Base-by-base conservation (phyloP, 1,140 invertebrate species). In the Rhopalosiphum padi region DNA sequence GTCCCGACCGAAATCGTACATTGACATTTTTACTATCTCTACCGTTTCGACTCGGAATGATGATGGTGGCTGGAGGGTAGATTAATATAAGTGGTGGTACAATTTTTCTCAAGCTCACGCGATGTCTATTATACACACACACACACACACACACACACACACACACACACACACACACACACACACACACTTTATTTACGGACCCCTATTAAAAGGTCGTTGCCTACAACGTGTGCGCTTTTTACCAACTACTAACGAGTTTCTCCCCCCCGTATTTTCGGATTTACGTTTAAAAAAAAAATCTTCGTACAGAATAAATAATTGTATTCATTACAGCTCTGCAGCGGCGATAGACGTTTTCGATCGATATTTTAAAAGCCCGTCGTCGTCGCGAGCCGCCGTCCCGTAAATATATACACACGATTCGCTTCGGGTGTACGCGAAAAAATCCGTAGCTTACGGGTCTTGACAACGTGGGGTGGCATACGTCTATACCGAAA, bases 1-100 rank as follows among this genome's bases (percentile, higher is more conserved):
- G 30, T 68, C 30, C 30, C 15, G 4, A 77, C 60, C 60, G 30
- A 77, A 77, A 77, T 77, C 60, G 60, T n/a, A 21, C 15, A 77
- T 77, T n/a, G 60, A 77, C 60, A 77, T 77, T 77, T 77, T 77
- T 77, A 77, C 30, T 21, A 77, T 77, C 60, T 77, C 60, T 77
- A 77, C 60, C 60, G 60, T 21, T 77, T 77, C 30, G 30, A 77
- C n/a, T n/a, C 30, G 30, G 30, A 51, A 51, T 51, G 30, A n/a
- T 7, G 55, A 23, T 30, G 25, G 25, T 1, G 9, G 55, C 25
- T 4, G 60, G 55, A 15, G 60, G 60, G 60, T n/a, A n/a, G 60
- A n/a, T 77, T 77, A n/a, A 77, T 77, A 18, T 18, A n/a, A 77
- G 30, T n/a, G 60, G 60, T 18, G 60, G 60, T n/a, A n/a, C 60